Evolutionary conservation across 2,888 invertebrate genomes (phyloP), one percentile per base, ranked within the genome.

Genomic region (Embidobia sp.): DNA sequence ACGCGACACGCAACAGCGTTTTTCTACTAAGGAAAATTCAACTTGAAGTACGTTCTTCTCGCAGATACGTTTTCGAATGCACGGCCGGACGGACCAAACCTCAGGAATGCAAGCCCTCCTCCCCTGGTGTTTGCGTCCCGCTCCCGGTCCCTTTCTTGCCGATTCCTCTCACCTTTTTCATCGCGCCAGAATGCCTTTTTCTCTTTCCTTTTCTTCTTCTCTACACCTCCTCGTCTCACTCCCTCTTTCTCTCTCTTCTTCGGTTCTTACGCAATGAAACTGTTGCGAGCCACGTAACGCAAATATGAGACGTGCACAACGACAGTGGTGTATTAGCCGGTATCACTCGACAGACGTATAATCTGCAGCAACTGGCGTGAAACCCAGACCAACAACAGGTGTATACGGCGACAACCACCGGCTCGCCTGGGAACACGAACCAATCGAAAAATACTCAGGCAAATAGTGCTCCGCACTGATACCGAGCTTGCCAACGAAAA

Each of bases 371-470:
- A 64, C 76, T 59, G 69, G 63, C 59, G 70, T 51, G 64, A 63
- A 63, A 55, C 55, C n/a, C 49, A 33, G 48, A 26, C 35, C 29
- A 59, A 66, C 70, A 77, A 77, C 77, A 77, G 72, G 77, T 77
- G 77, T 48, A 64, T 59, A 40, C 16, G 26, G 42, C 35, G 37
- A 66, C 51, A 66, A 75, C 55, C 74, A 63, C 55, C 33, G 53
- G 40, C 18, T 61, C 33, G 31, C 44, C 31, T 3, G 11, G 61
- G 6, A 59, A 57, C 37, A 37, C 44, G 63, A 55, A 40, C 53
- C 55, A 37, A 55, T 55, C 40, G 63, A 55, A 72, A 63, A 64
- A 42, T 22, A 19, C 18, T 29, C 48, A 40, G 0, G 15, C 40
- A 44, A 57, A 57, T 13, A 46, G n/a, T 6, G 2, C 59, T 2